These are phyloP conservation scores for Polymixis flavicincta DNA, from an alignment of 2,888 invertebrate genomes.

Conservation along the genomic window DNA sequence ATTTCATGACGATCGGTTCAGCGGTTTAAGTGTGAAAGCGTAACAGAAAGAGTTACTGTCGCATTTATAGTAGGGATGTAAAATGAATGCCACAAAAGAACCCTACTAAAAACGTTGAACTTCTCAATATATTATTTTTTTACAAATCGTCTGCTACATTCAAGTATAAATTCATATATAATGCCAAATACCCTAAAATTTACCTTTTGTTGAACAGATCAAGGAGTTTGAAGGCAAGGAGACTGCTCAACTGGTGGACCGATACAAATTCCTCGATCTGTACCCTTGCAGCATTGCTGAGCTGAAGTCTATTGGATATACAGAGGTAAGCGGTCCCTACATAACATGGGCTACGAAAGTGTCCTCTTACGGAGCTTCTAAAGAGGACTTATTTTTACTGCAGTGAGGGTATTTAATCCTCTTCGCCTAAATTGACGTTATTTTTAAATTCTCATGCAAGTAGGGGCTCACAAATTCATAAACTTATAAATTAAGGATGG, in stretches of 20 bases:
- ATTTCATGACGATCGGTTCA: too few relatives aligned
- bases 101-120: too few relatives aligned
- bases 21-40: too few relatives aligned
- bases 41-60: too few relatives aligned
- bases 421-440: neutral
- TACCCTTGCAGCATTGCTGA: constrained; percentile 98
- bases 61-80: too few relatives aligned
- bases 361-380: neutral
- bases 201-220: constrained; percentile 89
- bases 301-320: constrained; percentile 96
- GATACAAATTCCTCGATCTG: constrained; percentile 98
- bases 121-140: too few relatives aligned
- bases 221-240: constrained; percentile 99
- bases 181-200: too few relatives aligned
- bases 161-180: too few relatives aligned
- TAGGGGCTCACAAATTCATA: neutral
- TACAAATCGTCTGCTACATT: too few relatives aligned
- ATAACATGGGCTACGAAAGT: neutral
- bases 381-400: neutral
- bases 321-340: constrained; percentile 89
- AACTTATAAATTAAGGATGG: too few relatives aligned
- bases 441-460: neutral
- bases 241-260: constrained; percentile 98
- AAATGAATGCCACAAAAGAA: too few relatives aligned
- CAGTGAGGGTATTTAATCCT: neutral